Percentiles rank a stretch among this genome's conserved stretches.
Conservation (phyloP, 2,888 invertebrate genomes). For the Oxyteleia sp. region DNA sequence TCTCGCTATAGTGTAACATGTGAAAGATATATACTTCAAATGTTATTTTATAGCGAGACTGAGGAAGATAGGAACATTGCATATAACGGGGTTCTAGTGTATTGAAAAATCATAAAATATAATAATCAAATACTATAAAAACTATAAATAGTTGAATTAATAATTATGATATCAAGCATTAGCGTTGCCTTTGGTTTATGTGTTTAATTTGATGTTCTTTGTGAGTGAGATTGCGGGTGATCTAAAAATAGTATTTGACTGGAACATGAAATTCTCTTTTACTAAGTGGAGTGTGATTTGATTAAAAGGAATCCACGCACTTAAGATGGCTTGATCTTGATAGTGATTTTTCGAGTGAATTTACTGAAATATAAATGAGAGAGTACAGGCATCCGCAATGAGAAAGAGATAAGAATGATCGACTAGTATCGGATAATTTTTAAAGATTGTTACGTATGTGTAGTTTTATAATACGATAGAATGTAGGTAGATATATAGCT, state of each 20-base stretch:
- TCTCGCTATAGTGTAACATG: no score
- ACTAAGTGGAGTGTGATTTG: slow-evolving; percentile 68
- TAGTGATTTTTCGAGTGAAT: slow-evolving; percentile 69
- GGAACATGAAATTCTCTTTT: slow-evolving; percentile 63
- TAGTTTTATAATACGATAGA: slow-evolving; percentile 45
- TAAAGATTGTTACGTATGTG: slow-evolving; percentile 39
- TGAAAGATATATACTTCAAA: no score
- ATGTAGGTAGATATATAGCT: slow-evolving; percentile 7
- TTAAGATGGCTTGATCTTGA: slow-evolving; percentile 69
- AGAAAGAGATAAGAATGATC: slow-evolving; percentile 60
- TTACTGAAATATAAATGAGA: slow-evolving; percentile 68
- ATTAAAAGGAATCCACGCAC: slow-evolving; percentile 70
- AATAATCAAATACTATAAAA: no score
- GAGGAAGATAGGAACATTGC: no score
- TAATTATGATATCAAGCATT: background rate
- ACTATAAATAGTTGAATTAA: no score
- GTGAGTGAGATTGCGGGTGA: slow-evolving; percentile 16
- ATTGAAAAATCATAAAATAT: no score
- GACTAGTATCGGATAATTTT: slow-evolving; percentile 41
- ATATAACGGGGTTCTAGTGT: no score
- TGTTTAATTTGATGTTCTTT: background rate
- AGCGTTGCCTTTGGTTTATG: background rate
- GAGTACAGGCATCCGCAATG: slow-evolving; percentile 47
- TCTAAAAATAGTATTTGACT: slow-evolving; percentile 58
- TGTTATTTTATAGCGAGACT: no score